phyloP scores from a whole-genome alignment of 2,888 invertebrate genomes.

The Spatulosminthurus flaviceps region DNA sequence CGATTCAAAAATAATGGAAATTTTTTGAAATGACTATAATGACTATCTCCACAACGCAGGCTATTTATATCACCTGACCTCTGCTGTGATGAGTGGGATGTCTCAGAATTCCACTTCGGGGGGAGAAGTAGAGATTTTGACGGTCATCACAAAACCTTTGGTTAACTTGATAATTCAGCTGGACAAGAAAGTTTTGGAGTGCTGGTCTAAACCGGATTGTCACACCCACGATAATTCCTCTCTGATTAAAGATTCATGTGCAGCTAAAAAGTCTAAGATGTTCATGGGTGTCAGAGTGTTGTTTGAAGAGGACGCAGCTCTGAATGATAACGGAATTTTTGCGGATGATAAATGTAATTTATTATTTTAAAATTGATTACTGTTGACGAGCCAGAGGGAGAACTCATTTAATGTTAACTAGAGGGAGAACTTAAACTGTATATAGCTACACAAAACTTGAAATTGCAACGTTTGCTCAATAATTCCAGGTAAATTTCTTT shows the following conservation, averaged over 20 bases:
- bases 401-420: not conserved
- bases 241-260: slow-evolving; percentile 65
- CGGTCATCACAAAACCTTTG: slow-evolving; percentile 67
- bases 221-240: slow-evolving; percentile 64
- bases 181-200: slow-evolving; percentile 67
- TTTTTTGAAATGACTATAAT: not conserved
- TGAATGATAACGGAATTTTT: not conserved
- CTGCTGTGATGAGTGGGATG: slow-evolving; percentile 64
- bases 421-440: not conserved
- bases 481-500: slow-evolving; percentile 64
- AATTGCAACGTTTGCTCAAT: not conserved
- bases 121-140: slow-evolving; percentile 66
- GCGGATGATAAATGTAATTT: not conserved
- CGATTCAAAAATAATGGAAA: not conserved
- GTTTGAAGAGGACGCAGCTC: not conserved
- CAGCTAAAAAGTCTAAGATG: slow-evolving; percentile 33
- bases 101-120: slow-evolving; percentile 60
- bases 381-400: too few relatives aligned
- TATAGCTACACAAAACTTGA: not conserved
- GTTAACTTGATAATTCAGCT: slow-evolving; percentile 67
- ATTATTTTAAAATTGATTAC: too few relatives aligned
- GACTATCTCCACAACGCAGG: slow-evolving; percentile 55
- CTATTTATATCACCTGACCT: slow-evolving; percentile 66
- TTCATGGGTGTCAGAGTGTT: not conserved
- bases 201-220: slow-evolving; percentile 65